These are phyloP conservation scores for Chinchilla lanigera DNA, from an alignment of 2,113 vertebrate genomes.

Conservation along the genomic window DNA sequence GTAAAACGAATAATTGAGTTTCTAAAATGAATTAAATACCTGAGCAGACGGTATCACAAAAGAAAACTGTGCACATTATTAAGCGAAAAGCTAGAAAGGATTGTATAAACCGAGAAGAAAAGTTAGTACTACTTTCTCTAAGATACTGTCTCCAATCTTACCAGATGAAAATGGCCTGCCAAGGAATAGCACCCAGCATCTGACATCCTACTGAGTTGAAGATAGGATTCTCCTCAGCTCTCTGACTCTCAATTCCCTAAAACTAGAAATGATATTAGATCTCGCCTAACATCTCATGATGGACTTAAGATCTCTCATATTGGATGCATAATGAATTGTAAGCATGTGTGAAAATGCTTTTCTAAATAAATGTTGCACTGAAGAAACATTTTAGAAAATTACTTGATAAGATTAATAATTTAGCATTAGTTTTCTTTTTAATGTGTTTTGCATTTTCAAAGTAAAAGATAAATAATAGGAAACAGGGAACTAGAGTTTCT, in stretches of 20 bases:
- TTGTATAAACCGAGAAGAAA: not conserved
- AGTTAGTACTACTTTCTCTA: not conserved
- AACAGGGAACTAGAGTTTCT: not conserved
- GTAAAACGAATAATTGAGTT: not conserved
- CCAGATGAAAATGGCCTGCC: not conserved
- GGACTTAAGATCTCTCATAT: not conserved
- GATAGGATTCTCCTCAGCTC: not conserved
- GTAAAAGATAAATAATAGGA: not conserved
- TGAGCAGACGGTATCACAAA: not conserved
- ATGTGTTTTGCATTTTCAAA: not conserved
- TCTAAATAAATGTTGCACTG: not conserved
- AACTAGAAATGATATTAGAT: not conserved
- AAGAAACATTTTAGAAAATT: constrained; percentile 12
- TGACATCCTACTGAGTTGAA: not conserved
- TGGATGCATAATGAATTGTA: not conserved
- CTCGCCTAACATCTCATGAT: not conserved
- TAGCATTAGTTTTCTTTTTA: not conserved
- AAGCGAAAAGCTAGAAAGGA: not conserved
- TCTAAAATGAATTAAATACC: not conserved
- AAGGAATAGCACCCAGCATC: not conserved
- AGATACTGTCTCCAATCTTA: not conserved
- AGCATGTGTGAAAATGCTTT: not conserved
- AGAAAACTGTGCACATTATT: not conserved
- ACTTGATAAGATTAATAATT: not conserved
- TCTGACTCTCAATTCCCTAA: not conserved